These are phyloP conservation scores for Metopolophium dirhodum DNA, from an alignment of 1,140 invertebrate species.

Conservation along the genomic window DNA sequence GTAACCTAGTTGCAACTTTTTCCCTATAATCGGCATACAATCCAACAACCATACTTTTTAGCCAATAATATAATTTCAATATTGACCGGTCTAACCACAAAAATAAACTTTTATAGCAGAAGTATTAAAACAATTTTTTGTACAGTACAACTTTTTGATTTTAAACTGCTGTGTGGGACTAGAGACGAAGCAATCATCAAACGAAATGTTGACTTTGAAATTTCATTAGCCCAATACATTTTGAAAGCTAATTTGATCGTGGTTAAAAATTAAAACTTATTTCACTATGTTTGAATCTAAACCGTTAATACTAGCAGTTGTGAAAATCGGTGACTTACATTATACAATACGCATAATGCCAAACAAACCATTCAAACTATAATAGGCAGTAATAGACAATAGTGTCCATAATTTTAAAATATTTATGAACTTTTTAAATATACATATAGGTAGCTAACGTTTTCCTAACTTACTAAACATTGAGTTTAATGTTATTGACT, in stretches of 20 bases:
- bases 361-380: too few species aligned
- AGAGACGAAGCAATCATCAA: slow-evolving; percentile 59
- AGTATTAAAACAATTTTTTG: slow-evolving; percentile 57
- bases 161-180: slow-evolving; percentile 36
- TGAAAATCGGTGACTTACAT: slow-evolving; percentile 62
- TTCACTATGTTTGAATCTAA: slow-evolving; percentile 58
- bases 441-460: too few species aligned
- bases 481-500: too few species aligned
- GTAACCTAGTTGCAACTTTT: slow-evolving; percentile 65
- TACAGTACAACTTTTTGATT: not conserved
- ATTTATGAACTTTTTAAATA: too few species aligned
- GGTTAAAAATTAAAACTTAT: slow-evolving; percentile 66
- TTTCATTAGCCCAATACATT: slow-evolving; percentile 65
- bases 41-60: slow-evolving; percentile 55
- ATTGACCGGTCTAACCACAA: not conserved
- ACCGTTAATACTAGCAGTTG: slow-evolving; percentile 60
- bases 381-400: too few species aligned
- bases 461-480: too few species aligned
- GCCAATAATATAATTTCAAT: slow-evolving; percentile 56
- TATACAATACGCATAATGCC: too few species aligned
- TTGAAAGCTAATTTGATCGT: slow-evolving; percentile 65
- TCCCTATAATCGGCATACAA: slow-evolving; percentile 68
- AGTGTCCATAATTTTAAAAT: not conserved
- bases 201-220: slow-evolving; percentile 66
- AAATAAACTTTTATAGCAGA: slow-evolving; percentile 58